phyloP scores from a whole-genome alignment of 2,888 invertebrate genomes.

The Dynastes grantii region DNA sequence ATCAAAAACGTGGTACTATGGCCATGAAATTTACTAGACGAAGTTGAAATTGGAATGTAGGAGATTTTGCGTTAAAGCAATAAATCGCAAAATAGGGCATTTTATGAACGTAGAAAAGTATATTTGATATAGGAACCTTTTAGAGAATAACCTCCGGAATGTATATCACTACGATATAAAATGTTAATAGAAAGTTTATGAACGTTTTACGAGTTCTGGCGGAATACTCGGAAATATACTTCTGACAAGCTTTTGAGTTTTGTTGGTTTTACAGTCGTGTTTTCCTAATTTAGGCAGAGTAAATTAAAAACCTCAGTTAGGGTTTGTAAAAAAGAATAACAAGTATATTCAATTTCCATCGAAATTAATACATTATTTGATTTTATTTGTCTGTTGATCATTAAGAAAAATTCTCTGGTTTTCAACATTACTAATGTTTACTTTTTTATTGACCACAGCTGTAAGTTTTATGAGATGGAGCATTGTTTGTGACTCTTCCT shows the following conservation, averaged over 20 bases:
- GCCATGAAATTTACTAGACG: background rate
- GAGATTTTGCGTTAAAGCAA: slow-evolving; percentile 9
- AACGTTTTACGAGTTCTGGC: background rate
- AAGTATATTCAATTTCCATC: no score
- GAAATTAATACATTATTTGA: no score
- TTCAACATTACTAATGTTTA: no score
- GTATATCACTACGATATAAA: slow-evolving; percentile 11
- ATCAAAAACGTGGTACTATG: background rate
- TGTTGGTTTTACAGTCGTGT: no score
- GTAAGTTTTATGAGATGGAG: no score
- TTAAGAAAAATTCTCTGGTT: no score
- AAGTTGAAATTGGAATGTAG: slow-evolving; percentile 3
- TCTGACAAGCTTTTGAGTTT: background rate
- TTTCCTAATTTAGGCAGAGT: no score
- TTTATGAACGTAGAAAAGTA: slow-evolving; percentile 17
- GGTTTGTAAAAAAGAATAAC: no score
- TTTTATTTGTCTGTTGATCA: no score
- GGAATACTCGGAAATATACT: background rate
- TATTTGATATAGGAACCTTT: slow-evolving; percentile 3
- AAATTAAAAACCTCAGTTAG: no score
- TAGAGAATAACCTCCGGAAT: slow-evolving; percentile 1
- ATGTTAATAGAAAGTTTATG: slow-evolving; percentile 30
- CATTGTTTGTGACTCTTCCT: no score
- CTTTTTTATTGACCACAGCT: no score
- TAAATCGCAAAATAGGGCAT: slow-evolving; percentile 17